These are phyloP conservation scores for Drusus annulatus DNA, from an alignment of 1,140 invertebrate species.

Conservation along the genomic window DNA sequence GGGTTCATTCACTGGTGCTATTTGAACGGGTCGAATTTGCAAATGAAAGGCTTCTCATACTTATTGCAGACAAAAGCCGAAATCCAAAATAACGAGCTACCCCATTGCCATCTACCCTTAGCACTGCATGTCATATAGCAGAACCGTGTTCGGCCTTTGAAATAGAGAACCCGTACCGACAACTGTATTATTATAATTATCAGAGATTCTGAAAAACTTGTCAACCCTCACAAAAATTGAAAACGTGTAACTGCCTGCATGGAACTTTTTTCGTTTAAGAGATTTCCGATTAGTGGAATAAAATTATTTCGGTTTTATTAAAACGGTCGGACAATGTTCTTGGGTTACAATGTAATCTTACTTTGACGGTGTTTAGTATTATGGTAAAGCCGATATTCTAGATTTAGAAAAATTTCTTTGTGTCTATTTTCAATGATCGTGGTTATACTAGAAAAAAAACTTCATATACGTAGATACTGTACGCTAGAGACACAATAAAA, in stretches of 20 bases:
- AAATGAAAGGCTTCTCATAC: slow-evolving; percentile 45
- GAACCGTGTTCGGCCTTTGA: slow-evolving; percentile 44
- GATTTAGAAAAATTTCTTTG: no score
- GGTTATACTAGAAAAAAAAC: no score
- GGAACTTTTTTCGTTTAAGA: background rate
- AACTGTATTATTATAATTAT: slow-evolving; percentile 38
- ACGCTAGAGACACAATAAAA: no score
- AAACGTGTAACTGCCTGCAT: background rate
- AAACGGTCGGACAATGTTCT: background rate
- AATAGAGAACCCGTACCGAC: slow-evolving; percentile 37
- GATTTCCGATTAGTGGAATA: background rate
- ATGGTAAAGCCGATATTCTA: no score
- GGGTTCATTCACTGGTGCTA: slow-evolving; percentile 23
- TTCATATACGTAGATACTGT: no score
- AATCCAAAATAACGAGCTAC: slow-evolving; percentile 44
- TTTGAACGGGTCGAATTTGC: slow-evolving; percentile 39
- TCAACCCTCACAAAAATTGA: background rate
- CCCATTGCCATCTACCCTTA: background rate
- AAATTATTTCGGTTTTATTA: background rate
- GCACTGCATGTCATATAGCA: slow-evolving; percentile 5
- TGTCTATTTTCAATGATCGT: no score
- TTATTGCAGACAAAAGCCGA: slow-evolving; percentile 36
- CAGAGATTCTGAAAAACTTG: slow-evolving; percentile 2
- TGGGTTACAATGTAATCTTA: background rate
- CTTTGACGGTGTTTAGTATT: no score